Conservation (phyloP, 2,888 invertebrate genomes). For the Nyleta sp. region DNA sequence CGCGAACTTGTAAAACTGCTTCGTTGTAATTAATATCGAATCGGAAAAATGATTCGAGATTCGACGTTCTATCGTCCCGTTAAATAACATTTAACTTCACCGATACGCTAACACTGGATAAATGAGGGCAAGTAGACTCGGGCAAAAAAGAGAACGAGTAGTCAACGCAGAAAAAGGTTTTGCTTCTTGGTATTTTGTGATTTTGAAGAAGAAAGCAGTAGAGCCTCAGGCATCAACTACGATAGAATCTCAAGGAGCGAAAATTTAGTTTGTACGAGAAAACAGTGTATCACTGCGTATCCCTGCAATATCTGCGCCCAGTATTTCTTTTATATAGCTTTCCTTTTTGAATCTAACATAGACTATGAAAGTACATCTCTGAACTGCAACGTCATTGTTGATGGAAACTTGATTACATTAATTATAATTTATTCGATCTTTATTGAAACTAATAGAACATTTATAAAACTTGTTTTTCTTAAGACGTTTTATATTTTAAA, state of each 20-base stretch:
- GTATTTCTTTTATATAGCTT: conserved; percentile 23
- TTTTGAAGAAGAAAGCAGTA: conserved; percentile 31
- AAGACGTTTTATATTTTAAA: no score
- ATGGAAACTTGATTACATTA: no score
- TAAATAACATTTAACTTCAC: conserved; percentile 37
- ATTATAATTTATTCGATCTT: no score
- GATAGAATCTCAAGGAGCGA: conserved; percentile 39
- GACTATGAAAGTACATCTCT: not conserved
- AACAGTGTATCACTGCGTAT: conserved; percentile 38
- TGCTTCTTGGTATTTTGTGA: conserved; percentile 46
- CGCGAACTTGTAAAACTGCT: conserved; percentile 15
- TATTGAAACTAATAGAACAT: no score
- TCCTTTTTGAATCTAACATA: conserved; percentile 15
- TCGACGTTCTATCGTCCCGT: conserved; percentile 14
- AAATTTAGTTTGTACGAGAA: conserved; percentile 48
- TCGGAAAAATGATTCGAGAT: conserved; percentile 35
- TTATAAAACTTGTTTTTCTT: no score
- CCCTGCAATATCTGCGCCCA: conserved; percentile 28
- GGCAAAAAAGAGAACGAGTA: conserved; percentile 16
- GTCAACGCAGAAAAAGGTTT: conserved; percentile 19
- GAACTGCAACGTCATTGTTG: not conserved
- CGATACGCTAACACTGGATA: conserved; percentile 25
- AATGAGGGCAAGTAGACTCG: conserved; percentile 34
- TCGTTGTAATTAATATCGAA: conserved; percentile 27
- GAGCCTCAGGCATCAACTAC: conserved; percentile 28